Base-by-base conservation (phyloP, 2,797 vertebrate species). In the Borostomias antarcticus region DNA sequence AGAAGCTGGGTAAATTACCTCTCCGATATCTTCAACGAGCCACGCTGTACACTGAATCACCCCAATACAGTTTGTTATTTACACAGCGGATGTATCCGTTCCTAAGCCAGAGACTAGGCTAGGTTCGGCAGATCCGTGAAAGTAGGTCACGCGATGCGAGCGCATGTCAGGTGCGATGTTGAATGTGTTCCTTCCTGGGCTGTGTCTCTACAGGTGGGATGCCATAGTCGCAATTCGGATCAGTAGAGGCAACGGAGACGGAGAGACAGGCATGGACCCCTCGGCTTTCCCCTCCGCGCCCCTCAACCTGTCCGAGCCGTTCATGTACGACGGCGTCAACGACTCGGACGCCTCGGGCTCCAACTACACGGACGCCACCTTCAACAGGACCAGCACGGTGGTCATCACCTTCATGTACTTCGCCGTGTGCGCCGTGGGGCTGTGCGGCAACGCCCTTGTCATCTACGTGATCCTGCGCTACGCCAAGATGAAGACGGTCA, bases 401-500 rank as follows among this genome's bases (percentile, higher is more conserved):
- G 89, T 97, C 82, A 95, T 98, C 81, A 97, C 96, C 17, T 96
- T 95, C 86, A 89, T 98, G 69, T 99, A 99, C 74, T 97, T 98
- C 0, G 84, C 95, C 78, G 96, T 99, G 4, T 99, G 97, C 74
- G 89, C 94, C 0, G 10, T 98, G 0, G 97, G 97, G 4, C 88
- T 99, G 23, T 95, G 96, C 0, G 96, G 97, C 13, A 99, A 98
- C 45, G 92, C 96, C 0, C 89, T 99, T 2, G 96, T 99, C 68
- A 99, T 99, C 71, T 99, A 99, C 0, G 96, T 98, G 76, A 96
- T 99, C 83, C 92, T 99, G 50, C 95, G 96, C 29, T 97, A 99
- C 0, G 97, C 96, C 88, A 98, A 99, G 87, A 98, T 98, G 97
- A 99, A 98, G 85, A 98, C 97, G 0, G 96, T 98, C 68, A 99